phyloP scores from a whole-genome alignment of 2,888 invertebrate species.

The Cenopis cana region DNA sequence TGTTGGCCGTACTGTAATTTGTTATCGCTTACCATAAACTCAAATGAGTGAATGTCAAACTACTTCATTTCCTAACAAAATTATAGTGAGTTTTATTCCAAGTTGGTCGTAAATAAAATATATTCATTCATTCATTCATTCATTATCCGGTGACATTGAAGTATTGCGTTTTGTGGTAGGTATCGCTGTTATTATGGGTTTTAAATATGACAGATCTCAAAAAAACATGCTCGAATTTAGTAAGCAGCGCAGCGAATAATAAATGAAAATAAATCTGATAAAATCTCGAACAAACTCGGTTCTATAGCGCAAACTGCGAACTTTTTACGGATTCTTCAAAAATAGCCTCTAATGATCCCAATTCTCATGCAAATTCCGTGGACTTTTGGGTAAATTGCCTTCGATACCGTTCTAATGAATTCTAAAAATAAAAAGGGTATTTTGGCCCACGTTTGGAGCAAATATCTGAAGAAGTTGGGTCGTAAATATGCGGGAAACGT shows the following conservation, averaged over 20 bases:
- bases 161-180: background rate
- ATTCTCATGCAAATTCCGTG: constrained; percentile 40
- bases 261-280: constrained; percentile 15
- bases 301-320: background rate
- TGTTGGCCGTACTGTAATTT: constrained; percentile 19
- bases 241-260: background rate
- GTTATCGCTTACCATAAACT: constrained; percentile 14
- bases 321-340: constrained; percentile 32
- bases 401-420: constrained; percentile 34
- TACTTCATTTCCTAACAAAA: constrained; percentile 15
- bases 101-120: too few species aligned
- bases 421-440: constrained; percentile 39
- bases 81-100: background rate
- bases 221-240: background rate
- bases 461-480: constrained; percentile 18
- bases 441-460: constrained; percentile 12
- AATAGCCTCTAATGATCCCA: constrained; percentile 32
- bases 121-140: too few species aligned
- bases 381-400: constrained; percentile 34
- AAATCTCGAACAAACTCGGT: constrained; percentile 7
- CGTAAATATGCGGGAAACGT: constrained; percentile 28
- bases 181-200: background rate
- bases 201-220: constrained; percentile 8
- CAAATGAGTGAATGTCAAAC: constrained; percentile 9
- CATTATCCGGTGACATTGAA: constrained; percentile 22